A percentile compares a stretch with the other conserved stretches of the same genome.
phyloP scores from a whole-genome alignment of 2,113 vertebrate genomes.

The Galeopterus variegatus region DNA sequence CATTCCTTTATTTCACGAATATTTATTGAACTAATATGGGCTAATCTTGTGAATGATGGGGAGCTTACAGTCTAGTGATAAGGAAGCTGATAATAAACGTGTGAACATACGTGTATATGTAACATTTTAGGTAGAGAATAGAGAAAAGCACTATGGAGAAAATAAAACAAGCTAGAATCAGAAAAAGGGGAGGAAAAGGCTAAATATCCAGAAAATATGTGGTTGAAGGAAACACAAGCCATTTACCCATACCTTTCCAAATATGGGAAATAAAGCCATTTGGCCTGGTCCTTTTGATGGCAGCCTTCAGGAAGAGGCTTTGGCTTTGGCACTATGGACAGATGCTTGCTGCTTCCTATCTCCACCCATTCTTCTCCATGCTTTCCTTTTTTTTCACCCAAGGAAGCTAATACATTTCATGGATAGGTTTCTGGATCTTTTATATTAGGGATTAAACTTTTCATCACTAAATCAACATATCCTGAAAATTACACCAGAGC shows the following conservation, averaged over 20 bases:
- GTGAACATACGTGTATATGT: not conserved
- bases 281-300: not conserved
- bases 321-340: not conserved
- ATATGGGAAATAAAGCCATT: not conserved
- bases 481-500: not conserved
- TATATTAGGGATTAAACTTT: not conserved
- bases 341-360: not conserved
- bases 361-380: not conserved
- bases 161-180: not conserved
- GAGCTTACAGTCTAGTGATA: not conserved
- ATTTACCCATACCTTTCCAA: not conserved
- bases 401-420: not conserved
- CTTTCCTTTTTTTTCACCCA: not conserved
- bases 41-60: slow-evolving; percentile 9
- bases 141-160: not conserved
- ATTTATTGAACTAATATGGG: not conserved
- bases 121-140: not conserved
- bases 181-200: not conserved
- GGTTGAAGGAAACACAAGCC: not conserved
- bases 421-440: not conserved
- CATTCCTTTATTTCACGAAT: slow-evolving; percentile 21
- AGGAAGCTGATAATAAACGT: not conserved
- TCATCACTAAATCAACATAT: not conserved
- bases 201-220: slow-evolving; percentile 16
- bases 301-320: not conserved